These are phyloP conservation scores for Mystacornis crossleyi DNA, from an alignment of 2,113 vertebrate genomes.

Conservation along the genomic window DNA sequence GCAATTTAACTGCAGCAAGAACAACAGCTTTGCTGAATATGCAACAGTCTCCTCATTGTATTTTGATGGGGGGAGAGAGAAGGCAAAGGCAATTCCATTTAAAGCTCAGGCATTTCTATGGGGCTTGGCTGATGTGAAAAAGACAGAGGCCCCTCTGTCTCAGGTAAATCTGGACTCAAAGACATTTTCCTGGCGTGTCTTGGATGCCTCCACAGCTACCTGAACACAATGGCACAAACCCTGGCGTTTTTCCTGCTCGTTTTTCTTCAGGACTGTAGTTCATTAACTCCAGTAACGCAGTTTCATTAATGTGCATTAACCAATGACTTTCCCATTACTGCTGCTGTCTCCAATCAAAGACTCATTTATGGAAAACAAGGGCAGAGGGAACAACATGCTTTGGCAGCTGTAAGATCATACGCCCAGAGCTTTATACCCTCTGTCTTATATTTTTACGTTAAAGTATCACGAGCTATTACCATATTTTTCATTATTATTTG, in stretches of 20 bases:
- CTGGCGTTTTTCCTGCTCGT: background rate
- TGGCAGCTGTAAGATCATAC: slow-evolving; percentile 34
- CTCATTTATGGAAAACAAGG: slow-evolving; percentile 55
- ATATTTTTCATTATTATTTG: slow-evolving; percentile 65
- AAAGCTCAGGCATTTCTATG: background rate
- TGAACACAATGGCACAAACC: background rate
- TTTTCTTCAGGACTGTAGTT: background rate
- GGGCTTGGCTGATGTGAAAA: background rate
- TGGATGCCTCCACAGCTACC: background rate
- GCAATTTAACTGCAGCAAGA: background rate
- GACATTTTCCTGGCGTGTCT: fast-evolving
- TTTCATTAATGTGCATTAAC: slow-evolving; percentile 10
- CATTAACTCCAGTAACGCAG: background rate
- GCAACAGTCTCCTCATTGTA: background rate
- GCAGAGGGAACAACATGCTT: slow-evolving; percentile 44
- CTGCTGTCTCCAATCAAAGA: slow-evolving; percentile 41
- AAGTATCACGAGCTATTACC: slow-evolving; percentile 47
- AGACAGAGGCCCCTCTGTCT: background rate
- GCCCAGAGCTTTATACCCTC: slow-evolving; percentile 46
- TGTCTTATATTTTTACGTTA: slow-evolving; percentile 47
- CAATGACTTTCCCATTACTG: background rate
- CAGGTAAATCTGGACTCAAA: background rate
- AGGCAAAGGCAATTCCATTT: background rate
- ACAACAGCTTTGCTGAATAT: background rate
- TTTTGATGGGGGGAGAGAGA: background rate